Percentiles rank a stretch among this genome's conserved stretches.
phyloP scores from a whole-genome alignment of 2,797 vertebrate species.

The Sandelia bainsii region DNA sequence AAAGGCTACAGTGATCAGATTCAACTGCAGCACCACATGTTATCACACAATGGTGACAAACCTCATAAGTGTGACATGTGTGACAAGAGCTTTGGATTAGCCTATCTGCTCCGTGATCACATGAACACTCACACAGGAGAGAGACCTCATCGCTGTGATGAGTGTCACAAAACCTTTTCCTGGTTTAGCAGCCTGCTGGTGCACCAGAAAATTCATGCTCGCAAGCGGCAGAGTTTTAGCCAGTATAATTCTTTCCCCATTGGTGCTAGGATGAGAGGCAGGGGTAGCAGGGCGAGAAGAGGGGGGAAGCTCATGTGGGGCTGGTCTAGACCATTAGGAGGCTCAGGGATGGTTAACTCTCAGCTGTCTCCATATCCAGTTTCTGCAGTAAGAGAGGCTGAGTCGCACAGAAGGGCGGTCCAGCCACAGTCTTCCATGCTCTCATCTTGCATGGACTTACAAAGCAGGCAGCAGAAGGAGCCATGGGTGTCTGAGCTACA shows the following conservation, averaged over 20 bases:
- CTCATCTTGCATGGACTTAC: slow-evolving; percentile 54
- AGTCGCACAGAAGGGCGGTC: slow-evolving; percentile 60
- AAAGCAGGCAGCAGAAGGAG: slow-evolving; percentile 63
- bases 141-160: slow-evolving; percentile 85
- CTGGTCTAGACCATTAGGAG: slow-evolving; percentile 66
- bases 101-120: slow-evolving; percentile 87
- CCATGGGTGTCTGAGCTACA: slow-evolving; percentile 55
- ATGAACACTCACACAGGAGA: slow-evolving; percentile 88
- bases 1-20: slow-evolving; percentile 86
- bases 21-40: slow-evolving; percentile 85
- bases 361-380: slow-evolving; percentile 51
- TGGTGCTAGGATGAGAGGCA: slow-evolving; percentile 62
- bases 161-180: slow-evolving; percentile 86
- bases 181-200: slow-evolving; percentile 88
- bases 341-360: slow-evolving; percentile 47
- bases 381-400: slow-evolving; percentile 58
- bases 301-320: slow-evolving; percentile 64
- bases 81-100: slow-evolving; percentile 85
- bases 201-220: slow-evolving; percentile 86
- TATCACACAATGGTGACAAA: slow-evolving; percentile 85
- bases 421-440: slow-evolving; percentile 62
- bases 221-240: slow-evolving; percentile 77
- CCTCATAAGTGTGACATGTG: slow-evolving; percentile 86
- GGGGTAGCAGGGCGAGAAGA: slow-evolving; percentile 68
- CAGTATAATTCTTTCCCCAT: slow-evolving; percentile 59